Base-by-base conservation (phyloP, 2,888 invertebrate genomes). In the Erebia epiphron region DNA sequence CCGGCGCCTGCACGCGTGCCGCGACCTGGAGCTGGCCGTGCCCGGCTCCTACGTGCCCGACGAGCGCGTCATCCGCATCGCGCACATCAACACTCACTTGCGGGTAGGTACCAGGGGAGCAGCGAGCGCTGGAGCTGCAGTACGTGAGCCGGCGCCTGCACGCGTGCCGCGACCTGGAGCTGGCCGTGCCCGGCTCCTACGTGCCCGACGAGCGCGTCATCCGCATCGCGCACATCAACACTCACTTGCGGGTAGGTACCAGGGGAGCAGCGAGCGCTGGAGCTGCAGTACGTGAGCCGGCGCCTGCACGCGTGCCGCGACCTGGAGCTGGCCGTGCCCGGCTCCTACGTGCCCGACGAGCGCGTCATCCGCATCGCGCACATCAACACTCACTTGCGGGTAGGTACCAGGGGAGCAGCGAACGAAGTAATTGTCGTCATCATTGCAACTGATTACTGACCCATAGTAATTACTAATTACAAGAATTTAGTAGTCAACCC, bases 141-240 rank as follows among this genome's bases (percentile, higher is more conserved):
- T 11, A 11, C 43, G 11, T 43, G 2, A 35, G 35, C 35, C 99
- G 99, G n/a, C 97, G 98, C 77, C 92, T 99, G 78, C 94, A 98
- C 70, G 95, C 95, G 73, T 98, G 98, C 87, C 95, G 97, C 75
- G 98, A 99, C 90, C 93, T 99, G 77, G 98, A 99, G 89, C 93
- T 99, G 60, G 99, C 99, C 0, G 99, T 99, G 14, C 99, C 99
- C 0, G 99, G 99, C 52, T 98, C 98, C 52, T 99, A 99, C 86
- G 97, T 97, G 82, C 99, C 99, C 0, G 97, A 97, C 67, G 97
- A 97, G 85, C 96, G 97, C n/a, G 94, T 98, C 56, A 97, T 99
- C 71, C 94, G 97, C 76, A 99, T 99, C 76, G 96, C 97, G 26
- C 96, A 97, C 82, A 98, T 99, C 80, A 97, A 98, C 88, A 97